phyloP scores from a whole-genome alignment of 2,888 invertebrate genomes.

The Pollenia labialis region DNA sequence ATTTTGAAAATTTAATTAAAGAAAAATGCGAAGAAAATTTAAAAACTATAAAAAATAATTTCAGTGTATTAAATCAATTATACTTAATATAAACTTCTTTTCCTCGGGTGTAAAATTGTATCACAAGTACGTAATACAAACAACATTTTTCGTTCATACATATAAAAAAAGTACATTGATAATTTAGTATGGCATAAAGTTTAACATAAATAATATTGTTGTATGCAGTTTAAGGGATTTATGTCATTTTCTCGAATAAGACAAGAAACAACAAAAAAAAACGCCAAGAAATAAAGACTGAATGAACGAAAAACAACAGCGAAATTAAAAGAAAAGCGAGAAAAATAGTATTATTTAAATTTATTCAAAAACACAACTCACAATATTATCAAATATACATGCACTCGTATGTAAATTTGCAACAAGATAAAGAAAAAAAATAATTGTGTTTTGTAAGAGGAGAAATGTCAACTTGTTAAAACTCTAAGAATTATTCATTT shows the following conservation, averaged over 20 bases:
- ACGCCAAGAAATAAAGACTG: conserved; percentile 42
- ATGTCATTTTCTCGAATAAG: conserved; percentile 63
- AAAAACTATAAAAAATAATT: too few species aligned
- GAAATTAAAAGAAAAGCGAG: conserved; percentile 56
- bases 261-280: conserved; percentile 20
- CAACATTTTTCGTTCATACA: conserved; percentile 21
- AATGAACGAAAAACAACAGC: conserved; percentile 31
- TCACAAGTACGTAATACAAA: conserved; percentile 31
- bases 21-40: too few species aligned
- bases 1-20: too few species aligned
- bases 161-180: conserved; percentile 30
- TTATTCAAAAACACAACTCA: conserved; percentile 22
- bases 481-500: conserved; percentile 73
- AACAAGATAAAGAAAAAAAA: not conserved
- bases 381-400: conserved; percentile 35
- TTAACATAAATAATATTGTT: conserved; percentile 69
- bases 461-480: conserved; percentile 74
- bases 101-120: conserved; percentile 35
- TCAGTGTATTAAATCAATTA: not conserved
- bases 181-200: conserved; percentile 61
- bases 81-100: conserved; percentile 1
- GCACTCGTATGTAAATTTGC: conserved; percentile 9
- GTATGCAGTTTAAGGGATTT: conserved; percentile 73
- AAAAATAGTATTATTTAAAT: conserved; percentile 56
- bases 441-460: conserved; percentile 33